A percentile compares a stretch with the other conserved stretches of the same genome.
Evolutionary conservation across 64 coral and sea anemone species (phyloP).

Genomic region (Actinia equina): DNA sequence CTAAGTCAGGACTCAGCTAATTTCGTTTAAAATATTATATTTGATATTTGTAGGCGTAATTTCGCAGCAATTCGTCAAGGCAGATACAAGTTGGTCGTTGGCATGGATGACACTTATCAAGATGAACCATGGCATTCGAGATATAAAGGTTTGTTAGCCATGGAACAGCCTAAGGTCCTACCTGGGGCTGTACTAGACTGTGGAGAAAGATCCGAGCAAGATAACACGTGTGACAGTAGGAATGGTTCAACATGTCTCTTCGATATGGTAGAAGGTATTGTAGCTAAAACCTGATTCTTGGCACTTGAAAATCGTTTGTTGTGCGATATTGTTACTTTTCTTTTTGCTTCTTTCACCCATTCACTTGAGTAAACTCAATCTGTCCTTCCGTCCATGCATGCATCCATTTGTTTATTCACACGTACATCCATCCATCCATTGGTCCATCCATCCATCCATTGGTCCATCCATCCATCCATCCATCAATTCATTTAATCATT

Average conservation of each 20-base stretch:
- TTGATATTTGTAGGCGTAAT: constrained; percentile 12
- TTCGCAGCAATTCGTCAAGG: constrained; percentile 26
- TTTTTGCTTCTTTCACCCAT: too few species aligned
- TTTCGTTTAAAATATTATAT: too few species aligned
- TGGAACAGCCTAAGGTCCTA: neutral
- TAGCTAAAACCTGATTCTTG: neutral
- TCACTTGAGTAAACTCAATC: too few species aligned
- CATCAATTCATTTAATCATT: neutral
- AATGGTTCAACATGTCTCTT: constrained; percentile 23
- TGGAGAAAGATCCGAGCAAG: neutral
- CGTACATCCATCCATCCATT: too few species aligned
- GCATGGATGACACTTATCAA: constrained; percentile 27
- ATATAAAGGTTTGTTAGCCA: neutral
- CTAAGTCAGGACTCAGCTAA: neutral
- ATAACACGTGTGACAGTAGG: neutral
- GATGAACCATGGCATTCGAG: constrained; percentile 24
- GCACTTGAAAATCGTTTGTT: neutral
- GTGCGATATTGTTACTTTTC: neutral
- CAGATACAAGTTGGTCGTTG: constrained; percentile 31
- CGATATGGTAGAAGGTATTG: constrained; percentile 41
- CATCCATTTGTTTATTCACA: too few species aligned
- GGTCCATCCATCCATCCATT: too few species aligned
- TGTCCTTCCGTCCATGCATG: too few species aligned
- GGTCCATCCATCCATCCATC: neutral
- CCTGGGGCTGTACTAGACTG: constrained; percentile 43